Base-by-base conservation (phyloP, 1,140 invertebrate genomes). In the Halictus rubicundus region DNA sequence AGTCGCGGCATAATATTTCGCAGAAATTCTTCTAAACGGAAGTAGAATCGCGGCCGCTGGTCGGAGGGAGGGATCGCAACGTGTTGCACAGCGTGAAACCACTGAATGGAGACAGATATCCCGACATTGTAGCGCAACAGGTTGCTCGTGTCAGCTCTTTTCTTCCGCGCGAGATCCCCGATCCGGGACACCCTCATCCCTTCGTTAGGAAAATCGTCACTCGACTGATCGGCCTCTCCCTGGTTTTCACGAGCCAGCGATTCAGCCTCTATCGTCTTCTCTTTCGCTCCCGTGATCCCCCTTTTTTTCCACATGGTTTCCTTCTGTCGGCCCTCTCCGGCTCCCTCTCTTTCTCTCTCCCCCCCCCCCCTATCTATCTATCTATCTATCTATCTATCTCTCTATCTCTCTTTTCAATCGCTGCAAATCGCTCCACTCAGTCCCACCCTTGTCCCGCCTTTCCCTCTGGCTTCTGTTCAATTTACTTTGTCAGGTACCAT, bases 121-220 rank as follows among this genome's bases (percentile, higher is more conserved):
- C 77, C 70, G 54, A 37, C 46, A 70, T 61, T 71, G 64, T 57
- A 39, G 57, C 60, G 83, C 83, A 84, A 84, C 83, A 84, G 83
- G 83, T 84, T 84, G 83, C 66, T 71, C 76, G 81, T 75, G 81
- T 84, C 77, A 57, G 74, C 77, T 75, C 66, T 71, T 83, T 72
- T 83, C 61, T 78, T 60, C 27, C 65, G 61, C 46, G 23, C 32
- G 60, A 66, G 74, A 78, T 79, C 69, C 68, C 66, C 59, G 68
- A 69, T 84, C 81, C 52, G 59, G 65, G 52, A 27, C 81, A 52
- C 68, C 49, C 37, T 63, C 59, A 69, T 75, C 76, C 73, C n/a
- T 54, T 66, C 25, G 59, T 65, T 59, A 60, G 61, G 49, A 46
- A 70, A 49, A 69, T 57, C 65, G 49, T 65, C 57, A 37, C 54